Conservation (phyloP, 2,888 invertebrate genomes). For the Tachina lurida region DNA sequence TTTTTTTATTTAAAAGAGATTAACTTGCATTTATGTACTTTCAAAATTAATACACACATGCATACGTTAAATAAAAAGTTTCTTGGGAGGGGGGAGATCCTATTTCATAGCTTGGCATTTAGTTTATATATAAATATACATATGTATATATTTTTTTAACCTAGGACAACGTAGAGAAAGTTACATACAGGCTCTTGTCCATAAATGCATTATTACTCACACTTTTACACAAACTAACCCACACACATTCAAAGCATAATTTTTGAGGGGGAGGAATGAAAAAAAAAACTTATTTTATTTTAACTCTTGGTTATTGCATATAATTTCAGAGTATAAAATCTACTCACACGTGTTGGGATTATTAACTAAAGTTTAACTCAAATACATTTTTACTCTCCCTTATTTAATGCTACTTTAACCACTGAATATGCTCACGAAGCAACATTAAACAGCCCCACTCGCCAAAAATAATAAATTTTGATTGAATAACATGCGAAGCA, state of each 20-base stretch:
- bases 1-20: neutral
- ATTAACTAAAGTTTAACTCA: neutral
- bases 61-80: neutral
- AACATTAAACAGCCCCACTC: constrained; percentile 28
- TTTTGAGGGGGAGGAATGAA: constrained; percentile 27
- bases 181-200: constrained; percentile 61
- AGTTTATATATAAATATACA: neutral
- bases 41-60: neutral
- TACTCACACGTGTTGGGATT: constrained; percentile 49
- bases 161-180: constrained; percentile 72
- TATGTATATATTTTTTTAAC: constrained; percentile 28
- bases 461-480: constrained; percentile 12
- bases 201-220: constrained; percentile 10
- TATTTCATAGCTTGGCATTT: neutral
- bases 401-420: neutral
- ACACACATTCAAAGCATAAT: neutral
- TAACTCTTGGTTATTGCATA: constrained; percentile 1
- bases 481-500: constrained; percentile 38
- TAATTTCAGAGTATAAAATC: constrained; percentile 7
- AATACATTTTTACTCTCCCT: constrained; percentile 11
- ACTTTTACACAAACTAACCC: constrained; percentile 5
- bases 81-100: neutral
- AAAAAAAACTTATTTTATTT: neutral
- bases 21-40: constrained; percentile 1
- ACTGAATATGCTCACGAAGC: constrained; percentile 42